Conservation (phyloP, 2,888 invertebrate species). For the Strigamia crassipes region DNA sequence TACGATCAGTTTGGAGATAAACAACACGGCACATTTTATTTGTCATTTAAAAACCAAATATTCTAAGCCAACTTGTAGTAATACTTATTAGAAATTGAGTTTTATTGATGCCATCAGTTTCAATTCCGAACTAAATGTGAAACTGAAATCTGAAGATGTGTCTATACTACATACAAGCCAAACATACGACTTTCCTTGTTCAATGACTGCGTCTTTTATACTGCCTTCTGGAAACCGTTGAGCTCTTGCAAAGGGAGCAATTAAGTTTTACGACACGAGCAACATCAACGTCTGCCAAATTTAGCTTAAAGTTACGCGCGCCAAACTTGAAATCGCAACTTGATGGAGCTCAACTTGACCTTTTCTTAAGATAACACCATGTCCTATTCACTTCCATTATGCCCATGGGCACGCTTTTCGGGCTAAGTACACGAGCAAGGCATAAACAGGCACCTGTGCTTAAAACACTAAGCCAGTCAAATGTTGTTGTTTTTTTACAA, state of each 20-base stretch:
- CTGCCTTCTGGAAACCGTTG: not conserved
- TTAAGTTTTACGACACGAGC: conserved; percentile 25
- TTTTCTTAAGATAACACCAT: conserved; percentile 8
- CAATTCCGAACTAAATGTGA: not conserved
- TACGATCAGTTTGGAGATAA: no score
- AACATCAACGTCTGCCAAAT: conserved; percentile 3
- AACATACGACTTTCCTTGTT: not conserved
- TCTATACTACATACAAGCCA: not conserved
- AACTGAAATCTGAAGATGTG: not conserved
- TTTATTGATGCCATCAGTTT: conserved; percentile 3
- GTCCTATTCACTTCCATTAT: conserved; percentile 5
- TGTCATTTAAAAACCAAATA: no score
- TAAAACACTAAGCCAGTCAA: not conserved
- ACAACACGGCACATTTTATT: no score
- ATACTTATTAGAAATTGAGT: not conserved
- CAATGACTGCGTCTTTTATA: not conserved
- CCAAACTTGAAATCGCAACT: conserved; percentile 35
- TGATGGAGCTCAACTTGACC: conserved; percentile 31
- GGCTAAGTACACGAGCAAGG: not conserved
- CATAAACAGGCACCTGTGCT: conserved; percentile 13
- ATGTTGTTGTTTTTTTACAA: not conserved
- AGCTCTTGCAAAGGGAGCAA: conserved; percentile 33
- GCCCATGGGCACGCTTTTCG: conserved; percentile 14
- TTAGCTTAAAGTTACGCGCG: conserved; percentile 38
- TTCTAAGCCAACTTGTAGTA: no score